These are phyloP conservation scores for Hyaena hyaena DNA, from an alignment of 2,113 vertebrate genomes.

Conservation along the genomic window DNA sequence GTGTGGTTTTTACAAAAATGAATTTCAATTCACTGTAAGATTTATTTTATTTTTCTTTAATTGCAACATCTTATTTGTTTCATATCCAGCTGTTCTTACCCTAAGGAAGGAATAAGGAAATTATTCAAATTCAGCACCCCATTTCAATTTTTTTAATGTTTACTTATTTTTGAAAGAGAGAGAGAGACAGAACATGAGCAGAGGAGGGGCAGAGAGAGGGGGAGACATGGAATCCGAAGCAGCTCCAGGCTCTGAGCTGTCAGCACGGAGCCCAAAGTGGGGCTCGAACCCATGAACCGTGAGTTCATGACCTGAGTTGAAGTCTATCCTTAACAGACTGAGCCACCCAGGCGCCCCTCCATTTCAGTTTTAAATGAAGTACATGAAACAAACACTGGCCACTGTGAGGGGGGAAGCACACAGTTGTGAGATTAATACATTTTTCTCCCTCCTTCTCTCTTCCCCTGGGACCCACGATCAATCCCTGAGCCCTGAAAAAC, in stretches of 20 bases:
- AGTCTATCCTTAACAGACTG: no score
- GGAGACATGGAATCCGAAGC: no score
- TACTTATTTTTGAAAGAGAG: no score
- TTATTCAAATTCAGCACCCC: neutral
- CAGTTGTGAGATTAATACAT: neutral
- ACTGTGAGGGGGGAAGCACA: neutral
- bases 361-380: neutral
- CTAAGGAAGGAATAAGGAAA: no score
- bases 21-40: fast-evolving
- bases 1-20: neutral
- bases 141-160: neutral
- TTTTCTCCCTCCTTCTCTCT: fast-evolving
- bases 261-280: fast-evolving
- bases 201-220: no score
- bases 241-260: no score
- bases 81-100: neutral
- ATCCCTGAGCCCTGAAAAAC: neutral
- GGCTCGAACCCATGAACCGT: no score
- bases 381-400: neutral
- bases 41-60: neutral
- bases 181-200: no score
- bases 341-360: neutral
- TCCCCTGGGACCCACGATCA: neutral
- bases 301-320: no score
- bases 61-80: neutral